A percentile compares a stretch with the other conserved stretches of the same genome.
Evolutionary conservation across 2,797 vertebrate species (phyloP).

Genomic region (Falco rusticolus): DNA sequence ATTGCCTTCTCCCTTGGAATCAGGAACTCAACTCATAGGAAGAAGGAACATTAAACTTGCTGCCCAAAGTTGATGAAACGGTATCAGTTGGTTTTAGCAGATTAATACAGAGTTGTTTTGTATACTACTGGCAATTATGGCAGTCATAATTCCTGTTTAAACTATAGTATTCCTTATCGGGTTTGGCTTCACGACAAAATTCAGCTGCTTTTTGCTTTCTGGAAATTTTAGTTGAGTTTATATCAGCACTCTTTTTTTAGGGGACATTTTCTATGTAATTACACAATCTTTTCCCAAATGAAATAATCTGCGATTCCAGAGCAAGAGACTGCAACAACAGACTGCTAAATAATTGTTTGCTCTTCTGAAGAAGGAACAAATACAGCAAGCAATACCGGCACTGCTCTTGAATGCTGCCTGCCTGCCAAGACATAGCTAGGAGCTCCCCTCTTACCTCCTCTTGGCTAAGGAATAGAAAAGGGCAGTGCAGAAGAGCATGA

Average conservation of each 20-base stretch:
- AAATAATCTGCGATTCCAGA: neutral
- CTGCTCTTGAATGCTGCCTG: neutral
- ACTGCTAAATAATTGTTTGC: neutral
- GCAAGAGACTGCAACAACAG: neutral
- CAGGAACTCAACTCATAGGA: neutral
- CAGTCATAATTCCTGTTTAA: neutral
- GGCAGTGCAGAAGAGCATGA: neutral
- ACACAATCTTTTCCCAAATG: neutral
- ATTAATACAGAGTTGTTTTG: neutral
- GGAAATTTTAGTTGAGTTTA: neutral
- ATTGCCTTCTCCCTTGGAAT: neutral
- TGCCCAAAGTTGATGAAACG: neutral
- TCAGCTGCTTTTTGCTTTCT: neutral
- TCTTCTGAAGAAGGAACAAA: neutral
- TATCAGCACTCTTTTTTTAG: neutral
- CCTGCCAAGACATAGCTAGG: neutral
- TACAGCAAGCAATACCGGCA: neutral
- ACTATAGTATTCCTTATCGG: neutral
- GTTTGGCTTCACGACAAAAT: neutral
- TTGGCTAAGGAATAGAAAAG: neutral
- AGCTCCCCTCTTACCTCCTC: neutral
- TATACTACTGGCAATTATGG: neutral
- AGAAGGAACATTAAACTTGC: neutral
- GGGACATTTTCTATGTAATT: neutral
- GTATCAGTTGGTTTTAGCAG: neutral